phyloP scores from a whole-genome alignment of 2,113 vertebrate species.

The Chauna torquata region DNA sequence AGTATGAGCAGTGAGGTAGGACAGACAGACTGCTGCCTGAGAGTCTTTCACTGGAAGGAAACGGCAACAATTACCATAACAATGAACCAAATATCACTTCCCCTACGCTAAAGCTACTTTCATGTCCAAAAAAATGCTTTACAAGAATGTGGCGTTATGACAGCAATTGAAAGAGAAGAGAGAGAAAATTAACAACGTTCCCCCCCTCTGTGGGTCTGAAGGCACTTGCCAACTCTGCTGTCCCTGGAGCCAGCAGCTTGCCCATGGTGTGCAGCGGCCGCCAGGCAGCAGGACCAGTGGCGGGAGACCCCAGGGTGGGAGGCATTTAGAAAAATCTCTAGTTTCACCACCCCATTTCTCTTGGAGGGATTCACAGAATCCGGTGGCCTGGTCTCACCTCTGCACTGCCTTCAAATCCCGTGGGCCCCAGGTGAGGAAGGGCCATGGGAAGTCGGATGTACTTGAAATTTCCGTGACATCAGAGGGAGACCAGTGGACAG shows the following conservation, averaged over 20 bases:
- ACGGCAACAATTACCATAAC: conserved; percentile 1
- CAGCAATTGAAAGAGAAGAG: neutral
- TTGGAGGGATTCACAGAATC: neutral
- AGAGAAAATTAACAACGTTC: neutral
- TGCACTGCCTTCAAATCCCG: neutral
- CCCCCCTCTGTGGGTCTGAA: neutral
- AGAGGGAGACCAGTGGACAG: neutral
- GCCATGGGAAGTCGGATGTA: neutral
- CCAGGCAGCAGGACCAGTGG: rapidly evolving
- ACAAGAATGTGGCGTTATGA: neutral
- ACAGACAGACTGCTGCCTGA: neutral
- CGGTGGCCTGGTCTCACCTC: neutral
- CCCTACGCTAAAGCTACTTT: conserved; percentile 15
- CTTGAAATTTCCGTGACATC: neutral
- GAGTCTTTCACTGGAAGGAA: conserved; percentile 16
- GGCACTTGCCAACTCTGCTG: neutral
- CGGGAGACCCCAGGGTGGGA: neutral
- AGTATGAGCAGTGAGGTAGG: neutral
- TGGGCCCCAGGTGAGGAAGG: neutral
- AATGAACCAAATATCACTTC: conserved; percentile 48
- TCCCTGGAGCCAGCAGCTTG: neutral
- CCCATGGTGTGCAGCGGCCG: rapidly evolving
- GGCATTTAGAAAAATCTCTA: neutral
- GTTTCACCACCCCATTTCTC: neutral
- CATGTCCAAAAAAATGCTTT: neutral